Evolutionary conservation across 1,140 invertebrate genomes (phyloP), one percentile per base, ranked within the genome.

Genomic region (Saccostrea glomerata): DNA sequence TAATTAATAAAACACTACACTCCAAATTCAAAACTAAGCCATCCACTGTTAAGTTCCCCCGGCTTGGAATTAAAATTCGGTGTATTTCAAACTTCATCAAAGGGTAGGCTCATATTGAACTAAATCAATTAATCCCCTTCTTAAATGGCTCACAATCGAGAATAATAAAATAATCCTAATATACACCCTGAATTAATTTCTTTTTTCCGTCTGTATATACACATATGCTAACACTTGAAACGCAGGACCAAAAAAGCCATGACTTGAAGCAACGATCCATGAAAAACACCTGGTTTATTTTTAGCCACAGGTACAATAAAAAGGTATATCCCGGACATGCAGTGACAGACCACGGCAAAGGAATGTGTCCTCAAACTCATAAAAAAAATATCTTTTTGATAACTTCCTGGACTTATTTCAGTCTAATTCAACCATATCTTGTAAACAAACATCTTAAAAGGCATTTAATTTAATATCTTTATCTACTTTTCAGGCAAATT

Each of bases 271-370:
- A 77, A 77, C 70, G 70, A 77, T 77, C 70, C 70, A 17, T 77
- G 25, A 77, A 77, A 77, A 77, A 30, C 70, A 77, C 70, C 70
- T 77, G 70, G 70, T 77, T 77, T 77, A 77, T 77, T 77, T 77
- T 77, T 77, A 77, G 70, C 70, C 70, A 77, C 70, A 77, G 70
- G 70, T 77, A 77, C 70, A 77, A 77, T 77, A 77, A 77, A 77
- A 77, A 77, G 70, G 70, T 77, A 77, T 77, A 77, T 77, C 70
- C 70, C 70, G 6, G 70, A 30, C 70, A 77, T 77, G 70, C 70
- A 77, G 25, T 77, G 70, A 77, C 70, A 77, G 25, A 77, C 70
- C 70, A 77, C 25, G 30, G 25, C 70, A 36, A 77, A 36, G 70
- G 70, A 77, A 77, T 77, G 70, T 36, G 23, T 77, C 70, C 30